A percentile compares a stretch with the other conserved stretches of the same genome.
These are phyloP conservation scores for Latrodectus elegans DNA, from an alignment of 2,888 invertebrate genomes.

Conservation along the genomic window DNA sequence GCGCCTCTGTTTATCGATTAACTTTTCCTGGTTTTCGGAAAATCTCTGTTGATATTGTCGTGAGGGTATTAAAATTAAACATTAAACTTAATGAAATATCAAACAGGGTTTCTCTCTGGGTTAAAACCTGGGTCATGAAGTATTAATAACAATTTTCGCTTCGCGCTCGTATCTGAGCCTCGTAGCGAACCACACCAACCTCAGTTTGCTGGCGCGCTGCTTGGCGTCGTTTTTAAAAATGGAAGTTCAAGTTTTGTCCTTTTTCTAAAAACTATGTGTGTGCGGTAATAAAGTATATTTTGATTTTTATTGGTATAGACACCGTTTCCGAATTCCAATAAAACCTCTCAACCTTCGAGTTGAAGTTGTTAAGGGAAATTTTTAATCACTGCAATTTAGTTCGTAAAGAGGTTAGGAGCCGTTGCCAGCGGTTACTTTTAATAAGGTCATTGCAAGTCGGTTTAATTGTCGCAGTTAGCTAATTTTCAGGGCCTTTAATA, in stretches of 20 bases:
- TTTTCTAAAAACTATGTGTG: conserved; percentile 3
- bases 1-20: conserved; percentile 59
- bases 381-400: conserved; percentile 50
- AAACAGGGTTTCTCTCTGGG: conserved; percentile 44
- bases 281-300: conserved; percentile 41
- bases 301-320: conserved; percentile 62
- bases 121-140: conserved; percentile 32
- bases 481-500: conserved; percentile 40
- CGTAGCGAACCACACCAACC: not conserved
- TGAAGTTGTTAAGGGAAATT: conserved; percentile 35
- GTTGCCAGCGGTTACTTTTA: conserved; percentile 49
- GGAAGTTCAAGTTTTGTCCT: conserved; percentile 2
- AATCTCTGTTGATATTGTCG: conserved; percentile 66
- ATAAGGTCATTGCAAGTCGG: conserved; percentile 43
- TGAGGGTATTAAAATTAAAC: conserved; percentile 66
- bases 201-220: not conserved
- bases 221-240: conserved; percentile 13
- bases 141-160: conserved; percentile 59
- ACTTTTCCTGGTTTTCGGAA: conserved; percentile 40
- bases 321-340: conserved; percentile 24
- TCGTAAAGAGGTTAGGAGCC: not conserved
- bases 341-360: conserved; percentile 21
- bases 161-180: not conserved
- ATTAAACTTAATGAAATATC: conserved; percentile 69
- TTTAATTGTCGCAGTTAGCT: conserved; percentile 39